Conservation (phyloP, 2,888 invertebrate species). For the Allygus modestus region DNA sequence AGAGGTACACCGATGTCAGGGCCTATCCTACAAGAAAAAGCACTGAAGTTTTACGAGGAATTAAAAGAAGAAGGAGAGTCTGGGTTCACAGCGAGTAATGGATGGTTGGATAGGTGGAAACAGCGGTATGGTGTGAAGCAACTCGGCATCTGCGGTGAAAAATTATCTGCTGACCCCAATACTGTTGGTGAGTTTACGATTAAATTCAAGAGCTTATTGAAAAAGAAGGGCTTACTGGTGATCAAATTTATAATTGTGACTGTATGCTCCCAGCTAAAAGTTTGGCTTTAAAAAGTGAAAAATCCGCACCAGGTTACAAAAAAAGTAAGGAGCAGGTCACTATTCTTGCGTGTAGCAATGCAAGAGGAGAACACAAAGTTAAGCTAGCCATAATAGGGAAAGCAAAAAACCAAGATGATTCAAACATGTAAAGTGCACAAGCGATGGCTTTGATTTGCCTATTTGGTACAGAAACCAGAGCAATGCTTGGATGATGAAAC, state of each 20-base stretch:
- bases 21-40: slow-evolving; percentile 41
- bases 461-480: slow-evolving; percentile 9
- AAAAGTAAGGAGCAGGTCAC: slow-evolving; percentile 39
- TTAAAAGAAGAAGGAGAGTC: slow-evolving; percentile 51
- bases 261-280: slow-evolving; percentile 21
- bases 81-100: slow-evolving; percentile 49
- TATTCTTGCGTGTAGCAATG: slow-evolving; percentile 40
- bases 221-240: slow-evolving; percentile 30
- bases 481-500: slow-evolving; percentile 23
- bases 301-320: slow-evolving; percentile 12
- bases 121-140: slow-evolving; percentile 24
- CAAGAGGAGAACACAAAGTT: slow-evolving; percentile 8
- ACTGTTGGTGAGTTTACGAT: slow-evolving; percentile 24
- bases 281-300: slow-evolving; percentile 31
- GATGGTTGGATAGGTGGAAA: slow-evolving; percentile 50
- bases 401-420: slow-evolving; percentile 2
- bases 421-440: not conserved
- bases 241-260: slow-evolving; percentile 43
- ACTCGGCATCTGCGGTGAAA: slow-evolving; percentile 39
- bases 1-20: slow-evolving; percentile 32
- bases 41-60: slow-evolving; percentile 31
- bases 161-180: not conserved
- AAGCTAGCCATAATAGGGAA: slow-evolving; percentile 5
- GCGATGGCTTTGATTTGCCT: not conserved
- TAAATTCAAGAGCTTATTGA: slow-evolving; percentile 52